A percentile compares a stretch with the other conserved stretches of the same genome.
Conservation (phyloP, 1,140 invertebrate species). For the Brachionus sp. region DNA sequence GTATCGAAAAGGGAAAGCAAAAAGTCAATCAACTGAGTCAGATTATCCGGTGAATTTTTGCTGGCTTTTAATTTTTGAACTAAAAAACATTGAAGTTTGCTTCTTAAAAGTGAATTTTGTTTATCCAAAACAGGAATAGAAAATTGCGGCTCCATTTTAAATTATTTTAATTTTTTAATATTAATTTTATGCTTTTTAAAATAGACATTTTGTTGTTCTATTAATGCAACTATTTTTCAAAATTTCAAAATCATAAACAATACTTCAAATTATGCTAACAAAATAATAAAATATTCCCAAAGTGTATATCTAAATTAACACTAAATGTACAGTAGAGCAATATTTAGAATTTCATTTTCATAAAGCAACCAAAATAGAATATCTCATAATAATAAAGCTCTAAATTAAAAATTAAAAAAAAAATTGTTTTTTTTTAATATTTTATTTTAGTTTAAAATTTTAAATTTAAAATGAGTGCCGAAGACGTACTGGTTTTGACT, state of each 20-base stretch:
- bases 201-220: background rate
- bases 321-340: background rate
- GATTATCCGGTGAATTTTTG: background rate
- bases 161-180: background rate
- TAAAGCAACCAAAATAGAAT: background rate
- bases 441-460: background rate
- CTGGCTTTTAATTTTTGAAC: background rate
- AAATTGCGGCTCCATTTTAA: constrained; percentile 1
- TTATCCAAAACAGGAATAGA: background rate
- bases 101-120: background rate
- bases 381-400: background rate
- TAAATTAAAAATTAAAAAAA: background rate
- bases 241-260: background rate
- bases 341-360: constrained; percentile 7
- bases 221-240: background rate
- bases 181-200: background rate
- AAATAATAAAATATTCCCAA: background rate
- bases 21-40: background rate
- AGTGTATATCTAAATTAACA: background rate
- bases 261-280: background rate
- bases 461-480: background rate
- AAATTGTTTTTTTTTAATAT: background rate
- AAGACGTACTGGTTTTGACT: constrained; percentile 14
- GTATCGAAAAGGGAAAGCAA: background rate
- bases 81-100: background rate